Percentiles rank a stretch among this genome's conserved stretches.
Evolutionary conservation across 2,888 invertebrate genomes (phyloP).

Genomic region (Eucera pruinosa): DNA sequence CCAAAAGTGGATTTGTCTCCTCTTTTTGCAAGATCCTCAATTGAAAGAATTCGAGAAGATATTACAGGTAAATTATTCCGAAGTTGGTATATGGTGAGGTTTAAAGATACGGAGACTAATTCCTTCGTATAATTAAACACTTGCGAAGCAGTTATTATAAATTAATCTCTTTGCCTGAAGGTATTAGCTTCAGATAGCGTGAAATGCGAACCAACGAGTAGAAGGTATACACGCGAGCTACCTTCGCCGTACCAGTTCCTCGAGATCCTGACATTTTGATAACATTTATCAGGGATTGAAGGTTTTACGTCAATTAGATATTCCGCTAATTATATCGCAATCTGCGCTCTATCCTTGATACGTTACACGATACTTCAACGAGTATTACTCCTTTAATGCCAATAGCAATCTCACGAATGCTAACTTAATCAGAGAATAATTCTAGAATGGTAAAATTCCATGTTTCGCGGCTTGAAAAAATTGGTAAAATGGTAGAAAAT

Average conservation of each 20-base stretch:
- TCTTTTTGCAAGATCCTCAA: no score
- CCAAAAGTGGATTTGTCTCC: no score
- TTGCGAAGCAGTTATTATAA: conserved; percentile 14
- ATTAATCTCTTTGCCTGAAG: conserved; percentile 13
- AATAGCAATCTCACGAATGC: not conserved
- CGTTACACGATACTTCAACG: not conserved
- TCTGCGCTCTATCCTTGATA: conserved; percentile 12
- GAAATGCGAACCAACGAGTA: conserved; percentile 34
- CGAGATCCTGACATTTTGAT: conserved; percentile 50
- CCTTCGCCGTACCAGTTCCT: conserved; percentile 39
- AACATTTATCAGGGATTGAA: conserved; percentile 41
- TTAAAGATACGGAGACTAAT: conserved; percentile 3
- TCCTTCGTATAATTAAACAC: conserved; percentile 13
- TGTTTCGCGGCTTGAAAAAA: not conserved
- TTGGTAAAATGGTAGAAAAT: no score
- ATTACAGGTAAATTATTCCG: not conserved
- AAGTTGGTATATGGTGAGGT: not conserved
- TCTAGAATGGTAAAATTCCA: not conserved
- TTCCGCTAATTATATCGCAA: conserved; percentile 21
- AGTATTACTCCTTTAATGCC: conserved; percentile 1
- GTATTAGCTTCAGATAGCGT: conserved; percentile 13
- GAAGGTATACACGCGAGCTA: conserved; percentile 33
- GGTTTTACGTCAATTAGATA: conserved; percentile 46
- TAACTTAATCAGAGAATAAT: not conserved
- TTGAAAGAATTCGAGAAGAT: not conserved